A percentile compares a stretch with the other conserved stretches of the same genome.
These are phyloP conservation scores for Phengaris alcon DNA, from an alignment of 2,888 invertebrate genomes.

Conservation along the genomic window DNA sequence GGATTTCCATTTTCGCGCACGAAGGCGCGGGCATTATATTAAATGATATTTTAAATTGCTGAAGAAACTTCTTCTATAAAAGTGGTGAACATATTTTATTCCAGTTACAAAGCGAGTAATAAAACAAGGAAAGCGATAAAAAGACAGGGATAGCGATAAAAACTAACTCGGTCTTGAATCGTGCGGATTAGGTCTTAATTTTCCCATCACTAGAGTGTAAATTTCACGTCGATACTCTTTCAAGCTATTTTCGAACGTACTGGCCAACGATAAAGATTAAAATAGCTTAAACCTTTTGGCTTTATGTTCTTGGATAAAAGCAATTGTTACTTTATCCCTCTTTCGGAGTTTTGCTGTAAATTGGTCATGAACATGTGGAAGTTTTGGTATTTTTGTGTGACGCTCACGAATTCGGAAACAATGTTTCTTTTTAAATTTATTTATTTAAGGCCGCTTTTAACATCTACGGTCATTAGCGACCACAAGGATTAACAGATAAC, in stretches of 20 bases:
- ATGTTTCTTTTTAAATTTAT: too few relatives aligned
- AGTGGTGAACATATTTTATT: background rate
- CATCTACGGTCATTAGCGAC: too few relatives aligned
- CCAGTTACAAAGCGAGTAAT: background rate
- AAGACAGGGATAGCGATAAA: slow-evolving; percentile 1
- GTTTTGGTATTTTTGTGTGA: slow-evolving; percentile 19
- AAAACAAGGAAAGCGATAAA: slow-evolving; percentile 1
- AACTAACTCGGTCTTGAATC: background rate
- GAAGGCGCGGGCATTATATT: too few relatives aligned
- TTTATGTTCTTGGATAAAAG: slow-evolving; percentile 22
- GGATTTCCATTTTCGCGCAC: too few relatives aligned
- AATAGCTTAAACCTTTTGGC: background rate
- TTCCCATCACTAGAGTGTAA: slow-evolving; percentile 22
- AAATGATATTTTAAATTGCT: too few relatives aligned
- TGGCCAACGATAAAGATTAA: background rate
- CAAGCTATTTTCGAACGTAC: slow-evolving; percentile 1
- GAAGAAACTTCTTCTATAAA: background rate
- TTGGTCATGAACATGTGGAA: slow-evolving; percentile 21
- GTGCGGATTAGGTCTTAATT: slow-evolving; percentile 14
- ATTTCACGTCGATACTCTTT: background rate
- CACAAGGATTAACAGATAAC: too few relatives aligned
- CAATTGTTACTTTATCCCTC: slow-evolving; percentile 24
- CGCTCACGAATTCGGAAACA: slow-evolving; percentile 28
- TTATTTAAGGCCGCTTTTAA: too few relatives aligned
- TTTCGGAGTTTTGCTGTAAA: slow-evolving; percentile 25